These are phyloP conservation scores for Cricetomys ansorgei DNA, from an alignment of 2,113 vertebrate species.

Conservation along the genomic window DNA sequence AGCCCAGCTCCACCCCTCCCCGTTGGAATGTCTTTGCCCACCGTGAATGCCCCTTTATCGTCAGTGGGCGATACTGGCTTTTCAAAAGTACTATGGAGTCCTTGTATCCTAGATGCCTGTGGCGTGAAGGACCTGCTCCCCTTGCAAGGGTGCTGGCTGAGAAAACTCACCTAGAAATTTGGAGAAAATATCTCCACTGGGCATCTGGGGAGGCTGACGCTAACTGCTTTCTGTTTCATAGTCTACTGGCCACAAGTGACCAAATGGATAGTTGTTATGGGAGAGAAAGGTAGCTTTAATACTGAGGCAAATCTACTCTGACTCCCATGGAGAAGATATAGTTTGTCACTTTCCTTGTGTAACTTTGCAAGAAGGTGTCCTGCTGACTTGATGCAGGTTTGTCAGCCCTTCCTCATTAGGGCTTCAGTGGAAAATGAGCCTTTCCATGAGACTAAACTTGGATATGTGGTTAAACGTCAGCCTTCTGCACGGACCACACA, in stretches of 20 bases:
- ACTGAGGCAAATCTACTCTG: neutral
- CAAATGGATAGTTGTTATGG: neutral
- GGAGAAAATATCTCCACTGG: slow-evolving; percentile 66
- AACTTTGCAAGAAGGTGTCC: neutral
- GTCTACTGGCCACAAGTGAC: neutral
- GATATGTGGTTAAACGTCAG: neutral
- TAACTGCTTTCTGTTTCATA: slow-evolving; percentile 12
- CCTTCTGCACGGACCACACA: neutral
- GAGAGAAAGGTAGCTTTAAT: neutral
- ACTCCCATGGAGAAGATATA: neutral
- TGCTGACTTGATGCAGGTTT: neutral
- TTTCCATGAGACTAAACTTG: neutral
- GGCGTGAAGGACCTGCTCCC: slow-evolving; percentile 60
- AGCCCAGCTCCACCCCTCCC: slow-evolving; percentile 59
- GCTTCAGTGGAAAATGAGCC: neutral
- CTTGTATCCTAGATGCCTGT: slow-evolving; percentile 78
- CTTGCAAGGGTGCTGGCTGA: slow-evolving; percentile 71
- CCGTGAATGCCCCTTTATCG: slow-evolving; percentile 80
- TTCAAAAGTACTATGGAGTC: slow-evolving; percentile 64
- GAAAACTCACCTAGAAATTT: slow-evolving; percentile 65
- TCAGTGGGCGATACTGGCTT: slow-evolving; percentile 61
- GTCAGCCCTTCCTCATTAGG: neutral
- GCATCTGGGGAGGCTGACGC: slow-evolving; percentile 16
- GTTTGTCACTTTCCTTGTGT: accelerated
- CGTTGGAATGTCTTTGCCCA: neutral